These are phyloP conservation scores for Ricordea florida DNA, from an alignment of 92 coral and sea anemone genomes.

Conservation along the genomic window DNA sequence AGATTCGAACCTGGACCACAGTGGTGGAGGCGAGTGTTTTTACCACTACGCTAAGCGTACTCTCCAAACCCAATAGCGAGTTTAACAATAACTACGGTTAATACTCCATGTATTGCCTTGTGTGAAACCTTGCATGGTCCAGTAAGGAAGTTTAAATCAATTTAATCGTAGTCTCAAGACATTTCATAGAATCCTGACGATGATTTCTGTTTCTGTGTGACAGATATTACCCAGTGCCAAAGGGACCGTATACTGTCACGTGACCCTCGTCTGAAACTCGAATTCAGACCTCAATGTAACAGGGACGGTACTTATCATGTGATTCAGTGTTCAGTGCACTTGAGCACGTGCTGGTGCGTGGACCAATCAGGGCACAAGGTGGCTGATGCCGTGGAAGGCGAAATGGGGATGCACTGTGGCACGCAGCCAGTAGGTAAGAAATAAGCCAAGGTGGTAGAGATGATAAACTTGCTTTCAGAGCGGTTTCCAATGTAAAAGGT, in stretches of 20 bases:
- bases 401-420: constrained; percentile 70
- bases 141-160: no score
- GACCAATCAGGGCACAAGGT: constrained; percentile 89
- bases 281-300: constrained; percentile 84
- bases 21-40: no score
- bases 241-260: constrained; percentile 68
- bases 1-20: no score
- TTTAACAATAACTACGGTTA: no score
- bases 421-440: constrained; percentile 57
- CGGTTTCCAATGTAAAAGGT: no score
- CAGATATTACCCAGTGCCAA: constrained; percentile 71
- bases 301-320: constrained; percentile 82
- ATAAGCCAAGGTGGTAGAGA: background rate
- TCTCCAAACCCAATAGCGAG: no score
- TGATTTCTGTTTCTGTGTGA: background rate
- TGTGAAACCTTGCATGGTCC: no score
- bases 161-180: no score
- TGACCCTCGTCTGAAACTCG: constrained; percentile 82
- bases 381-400: constrained; percentile 68
- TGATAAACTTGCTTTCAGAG: no score
- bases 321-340: constrained; percentile 90
- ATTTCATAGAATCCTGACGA: no score
- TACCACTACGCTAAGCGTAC: background rate
- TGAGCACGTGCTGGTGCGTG: constrained; percentile 90
- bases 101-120: no score